phyloP scores from a whole-genome alignment of 2,888 invertebrate species.

The Callosobruchus maculatus region DNA sequence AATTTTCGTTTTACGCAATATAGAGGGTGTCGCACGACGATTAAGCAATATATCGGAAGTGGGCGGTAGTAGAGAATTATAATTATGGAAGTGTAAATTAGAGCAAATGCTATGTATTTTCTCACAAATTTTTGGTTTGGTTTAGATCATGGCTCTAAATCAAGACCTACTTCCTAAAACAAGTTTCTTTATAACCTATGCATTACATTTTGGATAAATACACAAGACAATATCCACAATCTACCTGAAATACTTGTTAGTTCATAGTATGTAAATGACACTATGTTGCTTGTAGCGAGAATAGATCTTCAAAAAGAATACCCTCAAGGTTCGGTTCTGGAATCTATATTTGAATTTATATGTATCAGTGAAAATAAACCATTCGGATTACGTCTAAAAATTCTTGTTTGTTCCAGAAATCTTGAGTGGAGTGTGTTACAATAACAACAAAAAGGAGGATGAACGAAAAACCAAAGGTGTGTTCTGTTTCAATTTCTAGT shows the following conservation, averaged over 20 bases:
- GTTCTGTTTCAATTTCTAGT: slow-evolving; percentile 5
- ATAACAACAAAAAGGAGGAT: slow-evolving; percentile 69
- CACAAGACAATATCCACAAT: not conserved
- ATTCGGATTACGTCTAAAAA: not conserved
- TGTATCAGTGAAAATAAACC: not conserved
- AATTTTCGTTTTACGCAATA: too few relatives aligned
- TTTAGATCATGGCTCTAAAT: too few relatives aligned
- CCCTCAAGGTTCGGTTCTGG: not conserved
- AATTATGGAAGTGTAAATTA: too few relatives aligned
- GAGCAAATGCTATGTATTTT: too few relatives aligned
- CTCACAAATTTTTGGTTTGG: too few relatives aligned
- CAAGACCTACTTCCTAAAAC: too few relatives aligned
- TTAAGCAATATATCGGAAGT: too few relatives aligned
- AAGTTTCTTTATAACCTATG: too few relatives aligned
- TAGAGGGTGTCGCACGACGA: too few relatives aligned
- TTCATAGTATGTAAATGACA: not conserved
- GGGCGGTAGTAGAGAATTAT: too few relatives aligned
- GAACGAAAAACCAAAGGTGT: slow-evolving; percentile 73
- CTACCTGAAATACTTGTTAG: not conserved
- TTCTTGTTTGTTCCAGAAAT: slow-evolving; percentile 58
- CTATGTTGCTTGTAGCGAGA: not conserved
- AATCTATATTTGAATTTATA: not conserved
- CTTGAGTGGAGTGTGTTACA: slow-evolving; percentile 71
- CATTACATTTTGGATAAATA: too few relatives aligned
- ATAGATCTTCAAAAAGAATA: not conserved